Evolutionary conservation across 2,888 invertebrate species (phyloP).

Genomic region (Cotesia congregata): DNA sequence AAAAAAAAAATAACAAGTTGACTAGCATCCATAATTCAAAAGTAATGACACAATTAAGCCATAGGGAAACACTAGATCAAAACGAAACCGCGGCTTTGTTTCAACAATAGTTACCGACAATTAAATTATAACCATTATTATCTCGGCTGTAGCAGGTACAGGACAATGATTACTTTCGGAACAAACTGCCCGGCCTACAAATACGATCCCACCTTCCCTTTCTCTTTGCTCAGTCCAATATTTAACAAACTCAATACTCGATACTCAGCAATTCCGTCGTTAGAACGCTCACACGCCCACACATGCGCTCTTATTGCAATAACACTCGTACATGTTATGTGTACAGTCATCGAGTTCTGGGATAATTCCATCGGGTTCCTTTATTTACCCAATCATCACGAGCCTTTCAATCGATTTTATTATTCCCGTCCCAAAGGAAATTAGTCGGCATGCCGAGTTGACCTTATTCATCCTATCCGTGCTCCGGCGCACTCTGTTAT

Average conservation of each 20-base stretch:
- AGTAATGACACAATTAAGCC: too few relatives aligned
- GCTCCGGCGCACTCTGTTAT: conserved; percentile 6
- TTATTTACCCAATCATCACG: conserved; percentile 1
- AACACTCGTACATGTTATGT: background rate
- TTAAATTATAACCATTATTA: conserved; percentile 57
- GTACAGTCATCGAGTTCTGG: background rate
- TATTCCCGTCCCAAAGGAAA: conserved; percentile 15
- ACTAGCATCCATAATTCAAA: too few relatives aligned
- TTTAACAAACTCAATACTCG: background rate
- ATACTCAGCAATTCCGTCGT: background rate
- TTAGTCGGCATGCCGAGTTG: conserved; percentile 15
- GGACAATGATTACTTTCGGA: background rate
- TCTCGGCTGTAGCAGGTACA: conserved; percentile 26
- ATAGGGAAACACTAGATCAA: background rate
- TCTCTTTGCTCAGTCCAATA: background rate
- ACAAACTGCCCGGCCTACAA: background rate
- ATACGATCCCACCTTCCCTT: background rate
- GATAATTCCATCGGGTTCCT: background rate
- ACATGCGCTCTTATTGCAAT: background rate
- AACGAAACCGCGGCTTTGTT: conserved; percentile 55
- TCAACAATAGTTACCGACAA: conserved; percentile 59
- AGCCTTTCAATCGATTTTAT: conserved; percentile 15
- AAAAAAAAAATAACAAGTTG: too few relatives aligned
- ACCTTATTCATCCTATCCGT: conserved; percentile 8
- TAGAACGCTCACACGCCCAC: background rate